Conservation (phyloP, 2,113 vertebrate species). For the Suncus etruscus region DNA sequence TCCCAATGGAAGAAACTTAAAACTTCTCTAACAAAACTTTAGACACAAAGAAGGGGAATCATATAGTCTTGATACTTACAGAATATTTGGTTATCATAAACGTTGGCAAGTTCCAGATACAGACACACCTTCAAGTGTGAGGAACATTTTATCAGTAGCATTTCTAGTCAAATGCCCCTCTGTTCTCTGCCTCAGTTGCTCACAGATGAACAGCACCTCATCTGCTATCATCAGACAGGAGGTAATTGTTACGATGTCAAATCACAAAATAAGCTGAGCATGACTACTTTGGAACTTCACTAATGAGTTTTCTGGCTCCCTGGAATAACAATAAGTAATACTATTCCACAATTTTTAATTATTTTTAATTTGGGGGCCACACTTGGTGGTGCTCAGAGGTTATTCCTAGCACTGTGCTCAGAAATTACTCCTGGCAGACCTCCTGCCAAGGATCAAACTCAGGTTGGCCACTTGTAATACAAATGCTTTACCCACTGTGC, state of each 20-base stretch:
- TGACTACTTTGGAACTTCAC: slow-evolving; percentile 14
- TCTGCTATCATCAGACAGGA: background rate
- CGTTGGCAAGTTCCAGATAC: background rate
- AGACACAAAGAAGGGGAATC: background rate
- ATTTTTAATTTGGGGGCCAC: too few relatives aligned
- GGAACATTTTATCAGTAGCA: background rate
- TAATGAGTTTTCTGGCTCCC: background rate
- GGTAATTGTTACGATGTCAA: background rate
- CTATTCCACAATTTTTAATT: background rate
- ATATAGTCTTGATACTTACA: background rate
- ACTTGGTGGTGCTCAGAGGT: too few relatives aligned
- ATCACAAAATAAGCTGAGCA: background rate
- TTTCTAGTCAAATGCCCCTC: background rate
- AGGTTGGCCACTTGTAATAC: too few relatives aligned
- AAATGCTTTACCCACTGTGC: too few relatives aligned
- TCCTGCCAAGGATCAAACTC: too few relatives aligned
- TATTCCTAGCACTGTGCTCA: too few relatives aligned
- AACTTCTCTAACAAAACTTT: slow-evolving; percentile 45
- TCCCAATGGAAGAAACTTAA: slow-evolving; percentile 14
- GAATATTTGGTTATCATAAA: background rate
- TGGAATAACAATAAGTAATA: slow-evolving; percentile 51
- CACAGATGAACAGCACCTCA: background rate
- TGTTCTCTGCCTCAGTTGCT: background rate
- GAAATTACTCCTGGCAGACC: too few relatives aligned
- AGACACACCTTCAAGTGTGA: slow-evolving; percentile 25